Evolutionary conservation across 2,888 invertebrate genomes (phyloP).

Genomic region (Parnassius smintheus): DNA sequence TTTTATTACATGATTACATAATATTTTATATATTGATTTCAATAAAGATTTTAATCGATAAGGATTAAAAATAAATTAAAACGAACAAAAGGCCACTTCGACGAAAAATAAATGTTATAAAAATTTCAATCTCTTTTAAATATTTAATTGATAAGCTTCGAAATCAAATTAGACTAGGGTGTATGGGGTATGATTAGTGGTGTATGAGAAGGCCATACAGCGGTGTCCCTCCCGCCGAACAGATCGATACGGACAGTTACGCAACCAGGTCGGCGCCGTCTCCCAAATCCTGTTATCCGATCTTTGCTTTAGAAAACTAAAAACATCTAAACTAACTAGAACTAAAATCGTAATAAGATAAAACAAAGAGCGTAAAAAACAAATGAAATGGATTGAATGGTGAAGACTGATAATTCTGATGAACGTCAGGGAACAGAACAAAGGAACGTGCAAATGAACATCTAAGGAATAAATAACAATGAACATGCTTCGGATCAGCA

Average conservation of each 20-base stretch:
- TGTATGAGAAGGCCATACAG: conserved; percentile 51
- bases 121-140: background rate
- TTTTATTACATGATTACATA: too few relatives aligned
- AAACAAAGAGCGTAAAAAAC: conserved; percentile 16
- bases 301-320: conserved; percentile 1
- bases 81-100: too few relatives aligned
- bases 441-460: conserved; percentile 57
- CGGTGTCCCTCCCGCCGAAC: conserved; percentile 61
- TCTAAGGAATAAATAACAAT: conserved; percentile 40
- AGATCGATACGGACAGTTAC: conserved; percentile 77
- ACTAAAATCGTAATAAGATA: conserved; percentile 8
- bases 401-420: conserved; percentile 27
- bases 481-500: conserved; percentile 44
- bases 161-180: conserved; percentile 22
- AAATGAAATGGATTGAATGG: conserved; percentile 24
- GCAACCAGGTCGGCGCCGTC: conserved; percentile 71
- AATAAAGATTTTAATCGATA: too few relatives aligned
- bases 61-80: too few relatives aligned
- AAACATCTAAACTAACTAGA: conserved; percentile 10
- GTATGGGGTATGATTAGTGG: conserved; percentile 45
- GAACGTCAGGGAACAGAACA: conserved; percentile 43
- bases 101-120: too few relatives aligned
- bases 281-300: conserved; percentile 37
- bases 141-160: background rate
- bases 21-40: too few relatives aligned